Evolutionary conservation across 2,113 vertebrate species (phyloP).

Genomic region (Marmota flaviventris): DNA sequence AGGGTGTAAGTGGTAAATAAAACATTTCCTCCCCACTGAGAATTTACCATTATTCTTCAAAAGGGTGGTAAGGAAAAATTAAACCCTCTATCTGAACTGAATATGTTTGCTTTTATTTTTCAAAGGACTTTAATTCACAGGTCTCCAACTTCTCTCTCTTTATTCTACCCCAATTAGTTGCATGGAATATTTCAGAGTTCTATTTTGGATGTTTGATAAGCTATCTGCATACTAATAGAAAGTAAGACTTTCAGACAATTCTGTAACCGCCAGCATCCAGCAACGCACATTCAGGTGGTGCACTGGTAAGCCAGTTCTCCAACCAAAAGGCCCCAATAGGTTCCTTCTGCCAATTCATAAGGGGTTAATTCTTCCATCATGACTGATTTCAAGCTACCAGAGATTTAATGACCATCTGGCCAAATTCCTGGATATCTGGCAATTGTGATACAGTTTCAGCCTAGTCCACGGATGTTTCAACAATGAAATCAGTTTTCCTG

Average conservation of each 20-base stretch:
- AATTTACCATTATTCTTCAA: background rate
- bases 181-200: background rate
- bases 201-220: background rate
- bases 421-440: background rate
- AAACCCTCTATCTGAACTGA: background rate
- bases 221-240: background rate
- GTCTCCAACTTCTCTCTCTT: background rate
- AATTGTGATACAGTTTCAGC: background rate
- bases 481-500: background rate
- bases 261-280: background rate
- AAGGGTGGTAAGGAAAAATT: background rate
- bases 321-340: background rate
- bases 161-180: background rate
- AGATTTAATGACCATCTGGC: background rate
- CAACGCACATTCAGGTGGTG: background rate
- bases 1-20: background rate
- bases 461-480: background rate
- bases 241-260: background rate
- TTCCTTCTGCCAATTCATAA: background rate
- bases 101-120: background rate
- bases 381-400: background rate
- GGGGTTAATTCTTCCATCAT: background rate
- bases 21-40: background rate
- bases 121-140: background rate
- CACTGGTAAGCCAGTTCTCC: background rate